phyloP scores from a whole-genome alignment of 2,888 invertebrate species.

The Hoplodrina ambigua region DNA sequence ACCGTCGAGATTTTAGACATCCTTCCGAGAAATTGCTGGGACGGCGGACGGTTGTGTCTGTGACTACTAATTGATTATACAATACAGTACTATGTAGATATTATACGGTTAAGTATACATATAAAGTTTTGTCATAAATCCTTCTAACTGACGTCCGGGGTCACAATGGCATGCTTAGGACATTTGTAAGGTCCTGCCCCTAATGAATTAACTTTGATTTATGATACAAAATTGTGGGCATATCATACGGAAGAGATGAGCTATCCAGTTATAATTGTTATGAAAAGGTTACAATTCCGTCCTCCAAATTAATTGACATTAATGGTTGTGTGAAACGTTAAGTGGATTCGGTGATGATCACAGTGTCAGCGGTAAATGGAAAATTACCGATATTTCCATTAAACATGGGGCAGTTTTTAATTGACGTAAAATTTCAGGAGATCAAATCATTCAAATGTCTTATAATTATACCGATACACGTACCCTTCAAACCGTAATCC shows the following conservation, averaged over 20 bases:
- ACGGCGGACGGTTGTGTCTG: conserved; percentile 52
- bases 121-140: conserved; percentile 39
- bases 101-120: conserved; percentile 8
- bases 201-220: conserved; percentile 11
- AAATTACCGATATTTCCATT: no score
- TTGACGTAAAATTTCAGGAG: no score
- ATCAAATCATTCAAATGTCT: no score
- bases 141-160: conserved; percentile 15
- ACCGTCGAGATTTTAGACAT: conserved; percentile 69
- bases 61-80: conserved; percentile 47
- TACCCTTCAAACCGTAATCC: no score
- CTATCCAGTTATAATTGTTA: neutral
- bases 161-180: conserved; percentile 10
- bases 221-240: conserved; percentile 8
- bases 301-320: neutral
- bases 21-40: conserved; percentile 49
- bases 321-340: neutral
- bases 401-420: no score
- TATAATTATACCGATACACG: no score
- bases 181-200: conserved; percentile 3
- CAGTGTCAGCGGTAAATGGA: no score
- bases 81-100: conserved; percentile 4
- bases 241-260: neutral
- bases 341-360: neutral
- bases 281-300: neutral